phyloP scores from a whole-genome alignment of 2,113 vertebrate genomes.

The Embiotoca jacksoni region DNA sequence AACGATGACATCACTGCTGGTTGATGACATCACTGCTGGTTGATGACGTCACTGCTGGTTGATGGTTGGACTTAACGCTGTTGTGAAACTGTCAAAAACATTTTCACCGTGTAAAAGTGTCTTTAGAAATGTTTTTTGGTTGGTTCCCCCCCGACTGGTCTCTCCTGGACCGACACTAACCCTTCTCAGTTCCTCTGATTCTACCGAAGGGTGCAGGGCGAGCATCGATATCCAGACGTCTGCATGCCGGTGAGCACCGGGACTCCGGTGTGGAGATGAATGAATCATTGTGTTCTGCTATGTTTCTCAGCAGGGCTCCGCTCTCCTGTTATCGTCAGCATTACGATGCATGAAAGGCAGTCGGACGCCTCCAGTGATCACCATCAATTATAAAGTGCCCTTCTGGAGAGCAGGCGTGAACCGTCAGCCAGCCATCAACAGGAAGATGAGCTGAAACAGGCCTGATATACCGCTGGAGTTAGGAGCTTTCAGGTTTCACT shows the following conservation, averaged over 20 bases:
- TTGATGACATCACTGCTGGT: too few species aligned
- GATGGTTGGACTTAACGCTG: too few species aligned
- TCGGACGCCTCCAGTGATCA: slow-evolving; percentile 53
- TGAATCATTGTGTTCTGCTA: slow-evolving; percentile 43
- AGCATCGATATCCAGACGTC: slow-evolving; percentile 28
- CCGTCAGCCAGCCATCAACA: slow-evolving; percentile 25
- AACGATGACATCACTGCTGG: too few species aligned
- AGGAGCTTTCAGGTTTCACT: neutral
- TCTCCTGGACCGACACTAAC: slow-evolving; percentile 1
- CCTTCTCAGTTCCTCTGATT: slow-evolving; percentile 1
- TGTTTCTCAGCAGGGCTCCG: slow-evolving; percentile 41
- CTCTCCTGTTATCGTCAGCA: slow-evolving; percentile 38
- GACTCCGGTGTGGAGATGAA: slow-evolving; percentile 36
- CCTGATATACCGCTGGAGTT: neutral
- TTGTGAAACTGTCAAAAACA: too few species aligned
- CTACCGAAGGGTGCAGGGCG: neutral
- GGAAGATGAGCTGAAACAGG: slow-evolving; percentile 18
- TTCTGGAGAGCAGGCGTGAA: slow-evolving; percentile 4
- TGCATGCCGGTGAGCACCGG: slow-evolving; percentile 29
- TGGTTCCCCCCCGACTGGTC: slow-evolving; percentile 13
- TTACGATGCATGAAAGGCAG: slow-evolving; percentile 52
- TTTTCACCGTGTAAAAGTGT: neutral
- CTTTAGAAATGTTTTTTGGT: slow-evolving; percentile 7
- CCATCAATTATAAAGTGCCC: slow-evolving; percentile 44
- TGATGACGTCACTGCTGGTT: too few species aligned